Conservation (phyloP, 2,888 invertebrate species). For the Marasmarcha lunaedactyla region DNA sequence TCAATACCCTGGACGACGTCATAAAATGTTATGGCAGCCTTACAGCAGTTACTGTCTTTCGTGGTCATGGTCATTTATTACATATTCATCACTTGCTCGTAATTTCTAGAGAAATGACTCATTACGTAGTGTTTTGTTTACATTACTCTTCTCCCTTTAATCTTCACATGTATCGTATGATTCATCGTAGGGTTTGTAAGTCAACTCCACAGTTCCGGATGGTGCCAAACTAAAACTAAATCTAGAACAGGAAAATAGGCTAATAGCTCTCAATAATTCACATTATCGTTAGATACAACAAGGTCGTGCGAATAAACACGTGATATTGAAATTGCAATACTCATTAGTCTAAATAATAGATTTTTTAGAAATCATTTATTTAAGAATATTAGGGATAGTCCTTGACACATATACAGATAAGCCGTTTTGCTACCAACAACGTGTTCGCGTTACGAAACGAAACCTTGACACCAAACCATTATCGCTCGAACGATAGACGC, state of each 20-base stretch:
- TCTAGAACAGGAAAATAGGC: conserved; percentile 54
- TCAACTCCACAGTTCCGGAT: no score
- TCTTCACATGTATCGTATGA: neutral
- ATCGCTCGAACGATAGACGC: conserved; percentile 59
- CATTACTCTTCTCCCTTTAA: no score
- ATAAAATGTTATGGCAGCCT: no score
- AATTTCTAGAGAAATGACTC: conserved; percentile 16
- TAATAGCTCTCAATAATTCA: conserved; percentile 42
- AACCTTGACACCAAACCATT: conserved; percentile 64
- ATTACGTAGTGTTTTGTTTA: conserved; percentile 10
- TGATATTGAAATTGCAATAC: no score
- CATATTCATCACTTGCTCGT: neutral
- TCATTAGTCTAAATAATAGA: no score
- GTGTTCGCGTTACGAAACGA: conserved; percentile 41
- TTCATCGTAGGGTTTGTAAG: neutral
- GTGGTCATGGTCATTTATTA: neutral
- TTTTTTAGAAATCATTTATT: no score
- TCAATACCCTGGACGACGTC: no score
- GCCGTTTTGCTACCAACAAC: conserved; percentile 22
- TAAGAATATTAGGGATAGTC: conserved; percentile 20
- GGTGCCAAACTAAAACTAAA: no score
- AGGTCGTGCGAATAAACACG: no score
- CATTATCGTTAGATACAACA: no score
- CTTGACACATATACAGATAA: conserved; percentile 44
- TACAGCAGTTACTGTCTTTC: neutral